Conservation (phyloP, 2,888 invertebrate species). For the Hydriomena furcata region DNA sequence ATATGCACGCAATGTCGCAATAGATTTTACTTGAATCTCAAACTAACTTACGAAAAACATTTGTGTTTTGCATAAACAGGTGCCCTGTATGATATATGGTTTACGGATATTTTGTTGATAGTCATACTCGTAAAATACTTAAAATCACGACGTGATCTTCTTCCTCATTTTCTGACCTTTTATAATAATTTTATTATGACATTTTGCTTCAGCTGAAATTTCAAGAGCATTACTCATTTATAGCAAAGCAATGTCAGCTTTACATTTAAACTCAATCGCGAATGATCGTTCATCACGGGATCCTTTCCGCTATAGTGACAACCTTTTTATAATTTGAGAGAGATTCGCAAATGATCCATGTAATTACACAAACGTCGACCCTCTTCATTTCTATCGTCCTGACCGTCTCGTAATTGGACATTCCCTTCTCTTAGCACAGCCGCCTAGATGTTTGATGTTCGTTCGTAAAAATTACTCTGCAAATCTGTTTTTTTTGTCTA, state of each 20-base stretch:
- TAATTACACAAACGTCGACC: constrained; percentile 81
- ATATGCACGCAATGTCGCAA: too few species aligned
- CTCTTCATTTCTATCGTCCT: constrained; percentile 72
- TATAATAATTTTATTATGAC: constrained; percentile 9
- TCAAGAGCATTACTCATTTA: constrained; percentile 21
- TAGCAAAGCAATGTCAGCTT: constrained; percentile 32
- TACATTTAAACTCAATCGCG: constrained; percentile 54
- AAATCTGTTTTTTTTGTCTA: not conserved
- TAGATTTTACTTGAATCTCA: too few species aligned
- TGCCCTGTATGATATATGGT: not conserved
- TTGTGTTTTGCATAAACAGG: too few species aligned
- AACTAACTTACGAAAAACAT: too few species aligned
- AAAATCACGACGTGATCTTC: too few species aligned
- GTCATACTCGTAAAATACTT: too few species aligned
- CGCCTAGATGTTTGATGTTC: constrained; percentile 43
- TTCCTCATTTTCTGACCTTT: not conserved
- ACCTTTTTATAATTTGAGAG: constrained; percentile 75
- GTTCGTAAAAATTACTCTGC: constrained; percentile 14
- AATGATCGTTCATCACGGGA: constrained; percentile 50
- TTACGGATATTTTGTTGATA: not conserved
- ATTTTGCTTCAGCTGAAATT: constrained; percentile 13
- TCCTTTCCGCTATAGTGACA: constrained; percentile 64
- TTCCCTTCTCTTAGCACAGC: constrained; percentile 48
- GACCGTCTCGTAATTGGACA: constrained; percentile 64
- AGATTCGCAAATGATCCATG: constrained; percentile 79